A percentile compares a stretch with the other conserved stretches of the same genome.
These are phyloP conservation scores for Luidia sarsii DNA, from an alignment of 53 echinoderm and acorn worm species.

Conservation along the genomic window DNA sequence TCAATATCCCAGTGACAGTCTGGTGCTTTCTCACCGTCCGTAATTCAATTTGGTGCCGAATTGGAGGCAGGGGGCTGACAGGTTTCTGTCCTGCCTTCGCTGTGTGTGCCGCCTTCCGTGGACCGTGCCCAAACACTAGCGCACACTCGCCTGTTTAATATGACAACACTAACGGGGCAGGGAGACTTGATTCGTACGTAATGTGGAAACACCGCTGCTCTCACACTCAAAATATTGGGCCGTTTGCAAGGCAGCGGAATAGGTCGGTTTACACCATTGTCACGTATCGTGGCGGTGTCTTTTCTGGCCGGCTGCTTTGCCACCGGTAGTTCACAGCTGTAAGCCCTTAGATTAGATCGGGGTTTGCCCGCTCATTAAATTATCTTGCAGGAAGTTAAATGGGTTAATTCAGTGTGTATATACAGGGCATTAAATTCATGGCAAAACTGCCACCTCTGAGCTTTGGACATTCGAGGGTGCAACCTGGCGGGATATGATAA, in stretches of 20 bases:
- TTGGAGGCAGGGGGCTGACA: conserved; percentile 41
- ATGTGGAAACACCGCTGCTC: conserved; percentile 38
- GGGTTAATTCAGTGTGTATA: background rate
- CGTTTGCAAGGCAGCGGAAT: conserved; percentile 4
- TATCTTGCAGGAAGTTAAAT: background rate
- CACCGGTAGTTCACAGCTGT: background rate
- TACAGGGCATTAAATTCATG: too few species aligned
- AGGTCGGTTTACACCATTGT: conserved; percentile 12
- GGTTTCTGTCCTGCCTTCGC: conserved; percentile 19
- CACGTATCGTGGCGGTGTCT: conserved; percentile 41
- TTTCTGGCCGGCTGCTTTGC: conserved; percentile 23
- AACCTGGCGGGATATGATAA: too few species aligned
- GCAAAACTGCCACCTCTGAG: too few species aligned
- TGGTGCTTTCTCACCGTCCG: conserved; percentile 50
- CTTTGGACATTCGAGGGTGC: too few species aligned
- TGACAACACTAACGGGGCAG: conserved; percentile 41
- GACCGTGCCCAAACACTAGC: conserved; percentile 19
- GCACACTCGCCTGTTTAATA: conserved; percentile 13
- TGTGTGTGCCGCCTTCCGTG: background rate
- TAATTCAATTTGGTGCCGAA: conserved; percentile 43
- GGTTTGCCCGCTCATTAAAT: background rate
- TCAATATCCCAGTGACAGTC: conserved; percentile 51
- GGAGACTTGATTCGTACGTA: conserved; percentile 46
- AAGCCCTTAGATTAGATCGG: conserved; percentile 1
- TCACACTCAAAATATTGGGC: conserved; percentile 52